Evolutionary conservation across 2,888 invertebrate genomes (phyloP).

Genomic region (Tortricodes alternella): DNA sequence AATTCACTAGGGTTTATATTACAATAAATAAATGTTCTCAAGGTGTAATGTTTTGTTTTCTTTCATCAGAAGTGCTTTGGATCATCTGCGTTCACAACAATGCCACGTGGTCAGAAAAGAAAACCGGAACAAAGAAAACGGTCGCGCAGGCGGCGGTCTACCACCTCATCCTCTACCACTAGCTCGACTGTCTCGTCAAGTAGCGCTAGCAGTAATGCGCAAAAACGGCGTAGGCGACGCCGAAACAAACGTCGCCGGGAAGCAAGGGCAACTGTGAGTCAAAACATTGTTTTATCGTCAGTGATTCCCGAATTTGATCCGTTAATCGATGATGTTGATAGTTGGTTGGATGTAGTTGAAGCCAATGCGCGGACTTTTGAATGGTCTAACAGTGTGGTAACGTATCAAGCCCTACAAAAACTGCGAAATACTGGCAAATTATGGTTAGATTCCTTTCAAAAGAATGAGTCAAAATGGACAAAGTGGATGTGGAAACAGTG

Average conservation of each 20-base stretch:
- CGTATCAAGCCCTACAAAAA: slow-evolving; percentile 2
- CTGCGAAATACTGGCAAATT: background rate
- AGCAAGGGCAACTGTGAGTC: background rate
- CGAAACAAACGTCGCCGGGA: background rate
- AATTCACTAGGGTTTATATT: too few relatives aligned
- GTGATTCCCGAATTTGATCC: background rate
- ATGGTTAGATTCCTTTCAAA: background rate
- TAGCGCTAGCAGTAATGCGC: background rate
- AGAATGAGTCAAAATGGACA: background rate
- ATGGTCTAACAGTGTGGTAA: background rate
- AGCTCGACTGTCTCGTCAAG: background rate
- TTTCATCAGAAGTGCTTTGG: too few relatives aligned
- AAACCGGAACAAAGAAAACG: too few relatives aligned
- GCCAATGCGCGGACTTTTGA: background rate
- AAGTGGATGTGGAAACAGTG: background rate
- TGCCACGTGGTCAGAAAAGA: too few relatives aligned
- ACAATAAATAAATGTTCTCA: too few relatives aligned
- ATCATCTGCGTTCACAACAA: too few relatives aligned
- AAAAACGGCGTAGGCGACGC: background rate
- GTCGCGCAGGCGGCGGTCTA: too few relatives aligned
- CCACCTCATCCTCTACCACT: background rate
- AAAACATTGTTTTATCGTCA: background rate
- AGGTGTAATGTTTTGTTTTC: too few relatives aligned
- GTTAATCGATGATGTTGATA: background rate
- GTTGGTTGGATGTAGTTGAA: background rate